Base-by-base conservation (phyloP, 2,797 vertebrate genomes). In the Xiphophorus birchmanni region DNA sequence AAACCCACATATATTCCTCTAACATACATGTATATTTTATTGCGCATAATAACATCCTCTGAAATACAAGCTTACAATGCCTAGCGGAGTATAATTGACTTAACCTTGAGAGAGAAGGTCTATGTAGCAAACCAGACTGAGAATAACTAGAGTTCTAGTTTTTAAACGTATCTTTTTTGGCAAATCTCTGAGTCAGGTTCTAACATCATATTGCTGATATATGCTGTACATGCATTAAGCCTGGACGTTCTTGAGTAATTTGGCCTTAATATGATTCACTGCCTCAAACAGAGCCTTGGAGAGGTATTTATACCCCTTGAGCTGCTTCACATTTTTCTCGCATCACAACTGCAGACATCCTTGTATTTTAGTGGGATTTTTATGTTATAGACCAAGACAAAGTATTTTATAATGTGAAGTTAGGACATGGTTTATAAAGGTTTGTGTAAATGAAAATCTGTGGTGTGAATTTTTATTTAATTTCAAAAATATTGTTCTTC, bases 1-100 rank as follows among this genome's bases (percentile, higher is more conserved):
- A 94, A 94, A 87, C 86, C 91, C 87, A 72, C 96, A 94, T 96
- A 95, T 95, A 96, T 95, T 96, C 94, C 94, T 96, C 94, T 96
- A 95, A 94, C 89, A 95, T 96, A 95, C 93, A 91, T 95, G 95
- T 95, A 95, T 95, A 96, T 87, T 76, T 90, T 93, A 94, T 94
- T 95, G 93, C 95, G 92, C 92, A 94, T 95, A 95, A 91, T 95
- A 95, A 92, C 90, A 87, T 94, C 65, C 65, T 69, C 93, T 93
- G 75, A 89, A 87, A 87, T 76, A 89, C 84, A 60, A 86, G 90
- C 83, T 91, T 73, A 83, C 80, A 90, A 93, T 72, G 86, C 89
- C 89, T 93, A 92, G 92, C 94, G 94, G 94, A 95, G 95, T 93
- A 92, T 93, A 94, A 95, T 93, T 94, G 87, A 94, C 90, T 86